These are phyloP conservation scores for Lycophotia porphyrea DNA, from an alignment of 2,888 invertebrate species.

Conservation along the genomic window DNA sequence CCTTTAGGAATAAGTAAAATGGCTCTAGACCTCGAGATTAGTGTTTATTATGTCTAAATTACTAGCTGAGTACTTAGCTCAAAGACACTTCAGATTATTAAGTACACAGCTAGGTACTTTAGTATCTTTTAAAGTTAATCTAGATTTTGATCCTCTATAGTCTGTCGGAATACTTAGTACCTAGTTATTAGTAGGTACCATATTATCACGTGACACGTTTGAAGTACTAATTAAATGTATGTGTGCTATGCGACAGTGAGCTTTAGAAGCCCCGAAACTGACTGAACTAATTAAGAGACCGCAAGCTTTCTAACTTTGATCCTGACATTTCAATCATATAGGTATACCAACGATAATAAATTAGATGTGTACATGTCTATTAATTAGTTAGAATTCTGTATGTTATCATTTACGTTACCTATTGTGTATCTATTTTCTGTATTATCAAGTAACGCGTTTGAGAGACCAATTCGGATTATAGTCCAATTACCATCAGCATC, in stretches of 20 bases:
- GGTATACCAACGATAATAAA: not conserved
- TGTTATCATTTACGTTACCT: not conserved
- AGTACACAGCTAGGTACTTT: not conserved
- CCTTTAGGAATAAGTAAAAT: not conserved
- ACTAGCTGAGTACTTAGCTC: not conserved
- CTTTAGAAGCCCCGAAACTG: constrained; percentile 44
- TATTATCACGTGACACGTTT: constrained; percentile 12
- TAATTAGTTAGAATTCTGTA: constrained; percentile 5
- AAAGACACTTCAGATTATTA: constrained; percentile 7
- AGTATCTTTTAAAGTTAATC: constrained; percentile 13
- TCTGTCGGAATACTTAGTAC: not conserved
- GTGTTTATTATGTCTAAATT: constrained; percentile 2
- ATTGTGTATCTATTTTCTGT: not conserved
- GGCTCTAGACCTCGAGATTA: not conserved
- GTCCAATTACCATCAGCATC: not conserved
- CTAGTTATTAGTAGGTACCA: not conserved
- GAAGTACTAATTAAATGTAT: constrained; percentile 33
- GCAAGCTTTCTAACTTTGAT: constrained; percentile 13
- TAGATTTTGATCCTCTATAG: not conserved
- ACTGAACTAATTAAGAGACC: constrained; percentile 43
- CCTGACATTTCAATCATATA: constrained; percentile 35
- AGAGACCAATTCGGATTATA: not conserved
- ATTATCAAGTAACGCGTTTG: not conserved
- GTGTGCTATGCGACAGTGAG: constrained; percentile 18
- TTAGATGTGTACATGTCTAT: not conserved